Evolutionary conservation across 2,113 vertebrate genomes (phyloP).

Genomic region (Protobothrops mucrosquamatus): DNA sequence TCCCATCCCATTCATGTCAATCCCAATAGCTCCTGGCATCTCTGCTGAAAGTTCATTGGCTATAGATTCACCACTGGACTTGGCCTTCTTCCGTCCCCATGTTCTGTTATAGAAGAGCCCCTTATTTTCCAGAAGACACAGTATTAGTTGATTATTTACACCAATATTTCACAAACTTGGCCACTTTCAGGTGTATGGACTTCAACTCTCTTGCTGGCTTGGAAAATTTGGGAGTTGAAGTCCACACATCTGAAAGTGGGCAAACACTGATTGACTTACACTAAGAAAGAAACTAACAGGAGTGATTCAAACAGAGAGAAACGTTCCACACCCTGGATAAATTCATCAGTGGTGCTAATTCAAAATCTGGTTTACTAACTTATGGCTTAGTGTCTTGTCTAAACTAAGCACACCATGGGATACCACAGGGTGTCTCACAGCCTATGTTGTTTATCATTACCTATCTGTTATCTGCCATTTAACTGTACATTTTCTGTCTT

Average conservation of each 20-base stretch:
- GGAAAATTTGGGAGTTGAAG: not conserved
- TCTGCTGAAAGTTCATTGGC: not conserved
- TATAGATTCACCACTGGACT: not conserved
- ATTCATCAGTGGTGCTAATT: not conserved
- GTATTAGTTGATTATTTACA: not conserved
- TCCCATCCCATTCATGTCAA: too few species aligned
- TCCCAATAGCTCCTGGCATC: not conserved
- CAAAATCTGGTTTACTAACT: not conserved
- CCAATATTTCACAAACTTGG: not conserved
- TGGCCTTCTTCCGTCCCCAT: not conserved
- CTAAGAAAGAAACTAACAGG: not conserved
- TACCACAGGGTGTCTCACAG: not conserved
- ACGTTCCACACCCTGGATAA: not conserved
- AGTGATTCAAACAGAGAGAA: not conserved
- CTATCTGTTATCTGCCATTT: not conserved
- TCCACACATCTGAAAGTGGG: not conserved
- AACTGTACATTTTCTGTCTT: slow-evolving; percentile 2
- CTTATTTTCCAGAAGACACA: not conserved
- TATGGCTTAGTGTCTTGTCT: not conserved
- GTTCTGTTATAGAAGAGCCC: not conserved
- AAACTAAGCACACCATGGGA: not conserved
- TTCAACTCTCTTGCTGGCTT: not conserved
- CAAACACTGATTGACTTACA: not conserved
- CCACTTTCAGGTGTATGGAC: not conserved
- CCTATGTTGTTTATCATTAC: not conserved